phyloP scores from a whole-genome alignment of 2,113 vertebrate species.

The Mobula birostris region DNA sequence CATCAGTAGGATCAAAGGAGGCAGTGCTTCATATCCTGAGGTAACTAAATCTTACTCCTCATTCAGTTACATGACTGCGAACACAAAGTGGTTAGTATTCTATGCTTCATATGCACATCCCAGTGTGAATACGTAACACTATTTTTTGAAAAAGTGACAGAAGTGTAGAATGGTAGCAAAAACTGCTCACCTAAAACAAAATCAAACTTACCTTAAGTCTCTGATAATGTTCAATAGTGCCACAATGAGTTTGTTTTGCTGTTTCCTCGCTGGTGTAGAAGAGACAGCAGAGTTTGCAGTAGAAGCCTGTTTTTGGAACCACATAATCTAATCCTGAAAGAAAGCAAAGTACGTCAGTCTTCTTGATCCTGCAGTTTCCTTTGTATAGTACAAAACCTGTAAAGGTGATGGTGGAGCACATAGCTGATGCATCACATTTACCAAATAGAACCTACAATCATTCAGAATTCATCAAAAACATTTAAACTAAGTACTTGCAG shows the following conservation, averaged over 20 bases:
- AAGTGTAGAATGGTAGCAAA: neutral
- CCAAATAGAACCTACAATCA: neutral
- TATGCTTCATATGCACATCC: neutral
- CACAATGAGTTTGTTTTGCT: conserved; percentile 91
- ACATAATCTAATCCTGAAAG: conserved; percentile 86
- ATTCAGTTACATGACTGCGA: neutral
- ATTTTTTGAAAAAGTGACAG: neutral
- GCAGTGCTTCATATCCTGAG: neutral
- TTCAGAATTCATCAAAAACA: neutral
- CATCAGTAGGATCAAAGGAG: neutral
- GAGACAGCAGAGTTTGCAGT: conserved; percentile 92
- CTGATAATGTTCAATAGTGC: conserved; percentile 86
- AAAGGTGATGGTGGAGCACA: neutral
- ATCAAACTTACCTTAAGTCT: conserved; percentile 80
- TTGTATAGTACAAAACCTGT: neutral
- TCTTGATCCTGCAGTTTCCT: neutral
- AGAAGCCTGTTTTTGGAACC: conserved; percentile 89
- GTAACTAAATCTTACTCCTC: neutral
- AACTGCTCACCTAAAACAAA: neutral
- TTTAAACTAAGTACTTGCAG: neutral
- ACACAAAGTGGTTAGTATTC: neutral
- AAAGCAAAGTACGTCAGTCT: neutral
- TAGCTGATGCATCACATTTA: neutral
- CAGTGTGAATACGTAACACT: neutral
- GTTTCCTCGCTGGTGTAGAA: conserved; percentile 94